phyloP scores from a whole-genome alignment of 2,113 vertebrate species.

The Lycaon pictus region DNA sequence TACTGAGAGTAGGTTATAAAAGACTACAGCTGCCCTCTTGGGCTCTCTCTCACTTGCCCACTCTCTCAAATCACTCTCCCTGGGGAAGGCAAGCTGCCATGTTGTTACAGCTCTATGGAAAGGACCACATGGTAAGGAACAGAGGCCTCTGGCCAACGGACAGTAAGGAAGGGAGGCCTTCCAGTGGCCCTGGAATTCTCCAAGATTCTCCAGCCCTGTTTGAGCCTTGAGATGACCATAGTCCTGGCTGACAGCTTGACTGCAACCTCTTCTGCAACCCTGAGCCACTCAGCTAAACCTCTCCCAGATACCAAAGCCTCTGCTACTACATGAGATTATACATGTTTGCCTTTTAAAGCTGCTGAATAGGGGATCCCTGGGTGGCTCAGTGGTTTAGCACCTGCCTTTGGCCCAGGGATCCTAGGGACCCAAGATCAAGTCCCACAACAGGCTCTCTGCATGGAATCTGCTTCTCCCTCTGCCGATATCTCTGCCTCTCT shows the following conservation, averaged over 20 bases:
- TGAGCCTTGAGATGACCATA: background rate
- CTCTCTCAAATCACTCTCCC: background rate
- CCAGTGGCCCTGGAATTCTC: background rate
- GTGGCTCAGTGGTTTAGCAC: no score
- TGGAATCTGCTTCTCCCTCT: no score
- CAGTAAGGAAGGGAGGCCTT: background rate
- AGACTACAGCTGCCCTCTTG: background rate
- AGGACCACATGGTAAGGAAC: background rate
- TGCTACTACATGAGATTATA: background rate
- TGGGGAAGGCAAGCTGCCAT: background rate
- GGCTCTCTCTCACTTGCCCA: background rate
- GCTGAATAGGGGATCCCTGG: background rate
- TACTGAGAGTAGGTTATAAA: background rate
- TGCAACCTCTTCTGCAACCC: background rate
- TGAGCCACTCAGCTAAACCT: background rate
- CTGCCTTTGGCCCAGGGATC: no score
- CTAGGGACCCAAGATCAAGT: no score
- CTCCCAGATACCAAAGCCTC: background rate
- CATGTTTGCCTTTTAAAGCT: conserved; percentile 29
- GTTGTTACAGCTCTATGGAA: background rate
- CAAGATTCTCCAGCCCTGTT: background rate
- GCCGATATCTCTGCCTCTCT: no score
- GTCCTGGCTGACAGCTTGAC: background rate
- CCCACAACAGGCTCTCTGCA: no score
- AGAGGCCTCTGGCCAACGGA: background rate